phyloP scores from a whole-genome alignment of 23 tunicate genomes.

The Ascidia mentula region DNA sequence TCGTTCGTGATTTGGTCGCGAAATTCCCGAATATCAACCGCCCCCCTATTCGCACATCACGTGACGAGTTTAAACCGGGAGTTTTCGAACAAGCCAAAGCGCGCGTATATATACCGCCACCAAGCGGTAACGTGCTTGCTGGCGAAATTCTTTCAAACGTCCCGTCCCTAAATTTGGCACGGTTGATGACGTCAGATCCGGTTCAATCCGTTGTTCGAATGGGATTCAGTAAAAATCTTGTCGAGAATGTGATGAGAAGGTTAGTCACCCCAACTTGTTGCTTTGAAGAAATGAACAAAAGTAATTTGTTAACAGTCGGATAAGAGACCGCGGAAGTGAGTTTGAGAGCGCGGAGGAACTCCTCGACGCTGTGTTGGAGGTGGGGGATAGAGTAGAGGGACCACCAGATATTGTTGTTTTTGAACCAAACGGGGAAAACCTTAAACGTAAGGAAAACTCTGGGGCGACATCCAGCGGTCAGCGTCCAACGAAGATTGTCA shows the following conservation, averaged over 20 bases:
- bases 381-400: not conserved
- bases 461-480: conserved; percentile 6
- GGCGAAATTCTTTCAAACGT: not conserved
- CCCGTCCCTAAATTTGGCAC: not conserved
- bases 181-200: not conserved
- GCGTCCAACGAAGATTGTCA: not conserved
- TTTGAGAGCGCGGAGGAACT: not conserved
- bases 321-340: not conserved
- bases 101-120: not conserved
- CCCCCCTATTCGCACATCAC: not conserved
- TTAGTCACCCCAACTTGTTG: too few species aligned
- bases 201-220: not conserved
- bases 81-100: not conserved
- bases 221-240: too few species aligned
- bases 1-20: not conserved
- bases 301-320: too few species aligned
- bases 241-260: too few species aligned
- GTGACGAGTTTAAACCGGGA: not conserved
- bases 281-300: too few species aligned
- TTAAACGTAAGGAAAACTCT: not conserved
- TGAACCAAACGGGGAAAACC: not conserved
- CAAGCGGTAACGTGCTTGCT: not conserved
- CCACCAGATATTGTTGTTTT: not conserved
- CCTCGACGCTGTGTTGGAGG: not conserved
- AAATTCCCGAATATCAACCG: not conserved